Evolutionary conservation across 2,888 invertebrate genomes (phyloP).

Genomic region (Diploptera punctata): DNA sequence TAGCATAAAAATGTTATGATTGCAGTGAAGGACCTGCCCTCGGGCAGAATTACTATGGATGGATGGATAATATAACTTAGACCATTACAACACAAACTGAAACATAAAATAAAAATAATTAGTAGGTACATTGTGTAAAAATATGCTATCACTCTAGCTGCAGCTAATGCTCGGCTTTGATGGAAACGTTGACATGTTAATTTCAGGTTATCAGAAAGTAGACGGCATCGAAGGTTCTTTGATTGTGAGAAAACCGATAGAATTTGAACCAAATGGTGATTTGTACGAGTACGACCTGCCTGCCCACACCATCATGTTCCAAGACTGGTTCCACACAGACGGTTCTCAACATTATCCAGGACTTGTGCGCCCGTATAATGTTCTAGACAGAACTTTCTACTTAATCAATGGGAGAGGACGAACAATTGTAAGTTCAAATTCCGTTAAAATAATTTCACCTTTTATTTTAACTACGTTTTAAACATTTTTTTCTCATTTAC

Average conservation of each 20-base stretch:
- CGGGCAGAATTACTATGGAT: too few relatives aligned
- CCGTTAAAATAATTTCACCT: neutral
- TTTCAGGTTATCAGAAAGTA: constrained; percentile 51
- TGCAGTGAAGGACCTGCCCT: too few relatives aligned
- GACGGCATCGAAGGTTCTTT: constrained; percentile 54
- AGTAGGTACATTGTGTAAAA: too few relatives aligned
- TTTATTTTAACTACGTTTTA: neutral
- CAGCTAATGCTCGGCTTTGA: too few relatives aligned
- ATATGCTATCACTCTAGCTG: too few relatives aligned
- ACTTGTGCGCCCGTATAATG: constrained; percentile 40
- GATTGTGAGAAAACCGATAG: constrained; percentile 49
- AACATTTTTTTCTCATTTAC: too few relatives aligned
- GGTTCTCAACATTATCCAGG: constrained; percentile 50
- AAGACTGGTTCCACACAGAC: constrained; percentile 53
- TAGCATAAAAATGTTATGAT: too few relatives aligned
- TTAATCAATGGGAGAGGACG: constrained; percentile 42
- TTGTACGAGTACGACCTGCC: constrained; percentile 55
- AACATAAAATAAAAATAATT: too few relatives aligned
- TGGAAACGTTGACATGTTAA: too few relatives aligned
- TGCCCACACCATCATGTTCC: constrained; percentile 55
- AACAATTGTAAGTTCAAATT: constrained; percentile 42
- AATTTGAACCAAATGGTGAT: constrained; percentile 44
- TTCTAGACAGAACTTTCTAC: constrained; percentile 47
- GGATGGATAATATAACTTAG: too few relatives aligned
- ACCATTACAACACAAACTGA: too few relatives aligned